Evolutionary conservation across 2,113 vertebrate genomes (phyloP).

Genomic region (Dromaius novaehollandiae): DNA sequence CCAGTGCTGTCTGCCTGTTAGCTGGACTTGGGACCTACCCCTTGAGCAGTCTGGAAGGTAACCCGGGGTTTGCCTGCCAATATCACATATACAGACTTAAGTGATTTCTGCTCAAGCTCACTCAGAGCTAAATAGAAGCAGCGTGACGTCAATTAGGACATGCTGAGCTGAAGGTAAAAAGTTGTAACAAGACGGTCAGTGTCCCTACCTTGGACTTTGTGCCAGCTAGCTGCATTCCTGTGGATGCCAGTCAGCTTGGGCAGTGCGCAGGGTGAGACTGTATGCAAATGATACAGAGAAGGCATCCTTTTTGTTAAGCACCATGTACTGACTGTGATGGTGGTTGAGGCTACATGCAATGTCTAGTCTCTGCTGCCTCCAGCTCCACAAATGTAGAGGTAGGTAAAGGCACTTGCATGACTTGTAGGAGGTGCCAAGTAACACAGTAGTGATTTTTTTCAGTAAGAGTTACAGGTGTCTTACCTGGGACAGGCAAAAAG

Average conservation of each 20-base stretch:
- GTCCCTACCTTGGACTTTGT: background rate
- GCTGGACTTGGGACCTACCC: background rate
- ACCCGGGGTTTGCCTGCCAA: background rate
- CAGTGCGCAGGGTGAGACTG: background rate
- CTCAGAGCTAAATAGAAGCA: background rate
- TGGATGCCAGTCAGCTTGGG: fast-evolving
- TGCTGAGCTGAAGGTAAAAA: background rate
- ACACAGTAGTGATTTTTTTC: background rate
- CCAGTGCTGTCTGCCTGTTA: background rate
- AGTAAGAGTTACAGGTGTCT: background rate
- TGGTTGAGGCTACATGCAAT: background rate
- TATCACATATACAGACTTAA: background rate
- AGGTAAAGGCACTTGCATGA: background rate
- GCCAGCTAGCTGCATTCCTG: no score
- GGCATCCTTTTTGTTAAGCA: background rate
- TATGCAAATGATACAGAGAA: background rate
- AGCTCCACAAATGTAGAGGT: fast-evolving
- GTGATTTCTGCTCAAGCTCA: background rate
- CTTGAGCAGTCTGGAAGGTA: background rate
- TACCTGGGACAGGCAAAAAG: background rate
- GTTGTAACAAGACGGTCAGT: background rate
- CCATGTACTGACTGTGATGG: fast-evolving
- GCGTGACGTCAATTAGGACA: fast-evolving
- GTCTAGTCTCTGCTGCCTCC: background rate
- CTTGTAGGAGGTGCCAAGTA: background rate